Conservation (phyloP, 2,113 vertebrate genomes). For the Limanda limanda region DNA sequence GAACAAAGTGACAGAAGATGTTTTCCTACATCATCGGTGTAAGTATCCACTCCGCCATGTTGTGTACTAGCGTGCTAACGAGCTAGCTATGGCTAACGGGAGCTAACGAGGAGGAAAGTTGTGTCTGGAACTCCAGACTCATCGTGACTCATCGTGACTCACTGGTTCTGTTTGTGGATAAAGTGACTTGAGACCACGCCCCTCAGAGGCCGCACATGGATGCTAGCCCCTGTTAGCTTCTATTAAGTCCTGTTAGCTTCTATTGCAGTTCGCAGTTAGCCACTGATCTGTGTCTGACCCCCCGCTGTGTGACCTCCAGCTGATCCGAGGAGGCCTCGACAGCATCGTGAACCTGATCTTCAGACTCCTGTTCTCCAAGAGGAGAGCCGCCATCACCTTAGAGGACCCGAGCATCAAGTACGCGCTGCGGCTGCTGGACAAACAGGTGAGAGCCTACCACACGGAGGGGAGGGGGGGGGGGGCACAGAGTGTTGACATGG, state of each 20-base stretch:
- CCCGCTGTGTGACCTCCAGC: constrained; percentile 54
- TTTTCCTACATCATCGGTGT: constrained; percentile 75
- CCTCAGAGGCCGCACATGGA: background rate
- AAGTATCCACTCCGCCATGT: constrained; percentile 37
- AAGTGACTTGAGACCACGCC: constrained; percentile 42
- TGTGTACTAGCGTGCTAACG: background rate
- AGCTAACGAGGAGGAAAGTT: background rate
- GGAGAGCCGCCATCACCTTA: constrained; percentile 78
- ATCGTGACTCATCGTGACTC: constrained; percentile 70
- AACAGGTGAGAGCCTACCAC: constrained; percentile 70
- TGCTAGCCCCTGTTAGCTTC: too few relatives aligned
- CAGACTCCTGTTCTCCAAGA: constrained; percentile 75
- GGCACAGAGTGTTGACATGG: background rate
- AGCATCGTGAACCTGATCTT: constrained; percentile 76
- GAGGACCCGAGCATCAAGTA: constrained; percentile 84
- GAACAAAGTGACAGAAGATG: constrained; percentile 50
- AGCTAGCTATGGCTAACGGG: background rate
- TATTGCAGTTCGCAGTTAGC: too few relatives aligned
- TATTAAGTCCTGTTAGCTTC: too few relatives aligned
- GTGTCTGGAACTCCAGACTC: constrained; percentile 5
- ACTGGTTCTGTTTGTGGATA: constrained; percentile 45
- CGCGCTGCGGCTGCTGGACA: constrained; percentile 80
- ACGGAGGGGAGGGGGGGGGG: too few relatives aligned
- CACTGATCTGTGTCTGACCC: constrained; percentile 22
- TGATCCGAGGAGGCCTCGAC: constrained; percentile 70